Conservation (phyloP, 2,113 vertebrate species). For the Bettongia penicillata region DNA sequence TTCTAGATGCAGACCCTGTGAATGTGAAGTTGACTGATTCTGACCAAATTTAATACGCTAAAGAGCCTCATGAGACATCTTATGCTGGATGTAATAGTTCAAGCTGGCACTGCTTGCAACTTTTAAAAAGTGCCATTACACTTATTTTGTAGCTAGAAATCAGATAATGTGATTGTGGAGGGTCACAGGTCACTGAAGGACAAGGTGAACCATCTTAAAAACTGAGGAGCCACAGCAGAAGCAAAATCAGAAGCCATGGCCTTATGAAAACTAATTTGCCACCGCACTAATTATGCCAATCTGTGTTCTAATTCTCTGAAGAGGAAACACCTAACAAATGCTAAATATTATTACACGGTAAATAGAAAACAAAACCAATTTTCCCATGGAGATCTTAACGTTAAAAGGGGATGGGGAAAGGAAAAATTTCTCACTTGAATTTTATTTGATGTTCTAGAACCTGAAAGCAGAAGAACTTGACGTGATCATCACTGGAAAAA, state of each 20-base stretch:
- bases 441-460: slow-evolving; percentile 98
- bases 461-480: slow-evolving; percentile 99
- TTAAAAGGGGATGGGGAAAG: background rate
- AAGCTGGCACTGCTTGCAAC: background rate
- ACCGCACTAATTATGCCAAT: background rate
- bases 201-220: background rate
- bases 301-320: slow-evolving; percentile 18
- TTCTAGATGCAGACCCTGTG: background rate
- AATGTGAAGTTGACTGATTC: background rate
- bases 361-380: background rate
- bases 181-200: slow-evolving; percentile 21
- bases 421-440: slow-evolving; percentile 90
- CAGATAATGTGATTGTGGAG: background rate
- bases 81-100: background rate
- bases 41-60: background rate
- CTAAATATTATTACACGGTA: background rate
- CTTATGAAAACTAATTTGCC: background rate
- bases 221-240: background rate
- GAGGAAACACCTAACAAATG: background rate
- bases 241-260: background rate
- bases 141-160: background rate
- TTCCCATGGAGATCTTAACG: background rate
- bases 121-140: background rate
- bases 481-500: slow-evolving; percentile 93
- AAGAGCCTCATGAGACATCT: background rate